phyloP scores from a whole-genome alignment of 2,113 vertebrate genomes.

The Eurystomus gularis region DNA sequence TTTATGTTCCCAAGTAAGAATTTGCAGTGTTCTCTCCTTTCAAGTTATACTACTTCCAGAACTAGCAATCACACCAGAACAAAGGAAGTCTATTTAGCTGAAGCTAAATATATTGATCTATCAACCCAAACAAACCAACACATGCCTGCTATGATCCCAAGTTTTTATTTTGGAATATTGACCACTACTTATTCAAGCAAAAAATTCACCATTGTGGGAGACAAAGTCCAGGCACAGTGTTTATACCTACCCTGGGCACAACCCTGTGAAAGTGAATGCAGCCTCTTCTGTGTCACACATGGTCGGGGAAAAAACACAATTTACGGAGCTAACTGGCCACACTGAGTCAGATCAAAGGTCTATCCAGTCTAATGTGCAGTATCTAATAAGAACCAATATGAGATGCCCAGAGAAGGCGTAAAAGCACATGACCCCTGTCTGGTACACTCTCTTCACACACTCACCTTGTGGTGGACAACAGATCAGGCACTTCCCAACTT shows the following conservation, averaged over 20 bases:
- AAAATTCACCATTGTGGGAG: not conserved
- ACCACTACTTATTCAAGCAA: not conserved
- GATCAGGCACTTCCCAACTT: not conserved
- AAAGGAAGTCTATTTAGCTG: not conserved
- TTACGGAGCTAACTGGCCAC: not conserved
- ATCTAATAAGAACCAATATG: not conserved
- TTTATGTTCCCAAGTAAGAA: not conserved
- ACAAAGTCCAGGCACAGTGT: not conserved
- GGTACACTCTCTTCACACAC: not conserved
- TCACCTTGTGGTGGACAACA: not conserved
- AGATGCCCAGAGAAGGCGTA: not conserved
- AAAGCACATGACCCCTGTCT: not conserved
- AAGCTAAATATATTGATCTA: too few species aligned
- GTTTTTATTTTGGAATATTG: not conserved
- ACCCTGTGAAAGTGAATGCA: not conserved
- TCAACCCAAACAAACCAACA: not conserved
- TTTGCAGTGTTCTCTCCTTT: not conserved
- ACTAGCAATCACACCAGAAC: not conserved
- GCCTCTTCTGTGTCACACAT: accelerated
- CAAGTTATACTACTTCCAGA: not conserved
- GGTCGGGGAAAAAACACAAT: not conserved
- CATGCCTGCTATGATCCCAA: not conserved
- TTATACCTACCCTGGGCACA: not conserved
- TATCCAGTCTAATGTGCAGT: not conserved
- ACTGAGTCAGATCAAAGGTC: not conserved